These are phyloP conservation scores for Phataginus tricuspis DNA, from an alignment of 2,797 vertebrate species.

Conservation along the genomic window DNA sequence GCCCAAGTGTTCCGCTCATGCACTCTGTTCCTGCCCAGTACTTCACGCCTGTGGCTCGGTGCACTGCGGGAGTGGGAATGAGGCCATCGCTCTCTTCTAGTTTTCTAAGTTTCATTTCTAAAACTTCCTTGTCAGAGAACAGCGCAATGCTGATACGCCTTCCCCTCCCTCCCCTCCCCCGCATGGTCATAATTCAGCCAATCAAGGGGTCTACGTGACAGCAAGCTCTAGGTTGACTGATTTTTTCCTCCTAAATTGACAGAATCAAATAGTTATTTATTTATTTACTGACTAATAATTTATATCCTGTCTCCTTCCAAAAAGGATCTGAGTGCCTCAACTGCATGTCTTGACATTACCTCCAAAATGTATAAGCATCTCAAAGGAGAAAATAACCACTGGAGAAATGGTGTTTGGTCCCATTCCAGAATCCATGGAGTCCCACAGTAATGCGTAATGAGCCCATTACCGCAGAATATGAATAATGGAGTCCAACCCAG, in stretches of 20 bases:
- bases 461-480: slow-evolving; percentile 65
- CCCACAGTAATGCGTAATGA: neutral
- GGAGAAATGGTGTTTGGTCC: slow-evolving; percentile 50
- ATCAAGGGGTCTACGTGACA: neutral
- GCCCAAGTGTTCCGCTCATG: neutral
- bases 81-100: neutral
- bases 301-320: slow-evolving; percentile 71
- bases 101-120: slow-evolving; percentile 9
- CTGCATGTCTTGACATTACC: slow-evolving; percentile 56
- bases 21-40: fast-evolving
- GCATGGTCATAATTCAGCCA: slow-evolving; percentile 23
- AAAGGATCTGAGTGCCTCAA: slow-evolving; percentile 40
- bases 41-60: fast-evolving
- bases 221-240: neutral
- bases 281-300: slow-evolving; percentile 79
- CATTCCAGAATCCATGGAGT: neutral
- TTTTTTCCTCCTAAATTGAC: slow-evolving; percentile 67
- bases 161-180: fast-evolving
- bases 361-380: slow-evolving; percentile 45
- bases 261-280: slow-evolving; percentile 74
- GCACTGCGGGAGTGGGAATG: neutral
- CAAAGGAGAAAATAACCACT: neutral
- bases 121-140: slow-evolving; percentile 51
- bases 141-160: too few species aligned
- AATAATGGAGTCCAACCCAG: neutral